Evolutionary conservation across 2,113 vertebrate genomes (phyloP).

Genomic region (Trogon melanurus): DNA sequence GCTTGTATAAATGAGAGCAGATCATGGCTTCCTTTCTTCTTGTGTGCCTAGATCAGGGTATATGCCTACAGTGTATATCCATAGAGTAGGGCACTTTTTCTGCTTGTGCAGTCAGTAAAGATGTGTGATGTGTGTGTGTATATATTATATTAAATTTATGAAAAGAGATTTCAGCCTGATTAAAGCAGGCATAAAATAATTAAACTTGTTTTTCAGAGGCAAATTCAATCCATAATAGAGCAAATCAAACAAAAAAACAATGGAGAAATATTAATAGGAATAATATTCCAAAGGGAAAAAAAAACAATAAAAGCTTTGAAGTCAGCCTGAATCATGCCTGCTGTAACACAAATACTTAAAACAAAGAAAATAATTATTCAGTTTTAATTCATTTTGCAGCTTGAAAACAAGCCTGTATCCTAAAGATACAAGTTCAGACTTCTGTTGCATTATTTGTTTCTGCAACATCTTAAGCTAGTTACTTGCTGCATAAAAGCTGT

Average conservation of each 20-base stretch:
- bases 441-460: not conserved
- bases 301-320: not conserved
- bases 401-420: not conserved
- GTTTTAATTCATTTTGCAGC: not conserved
- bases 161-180: not conserved
- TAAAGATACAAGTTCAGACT: not conserved
- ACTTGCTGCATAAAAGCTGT: too few species aligned
- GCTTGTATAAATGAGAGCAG: not conserved
- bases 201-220: not conserved
- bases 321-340: not conserved
- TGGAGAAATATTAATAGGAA: not conserved
- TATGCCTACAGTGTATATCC: not conserved
- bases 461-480: not conserved
- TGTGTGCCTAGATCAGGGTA: not conserved
- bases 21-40: not conserved
- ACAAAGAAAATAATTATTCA: not conserved
- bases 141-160: not conserved
- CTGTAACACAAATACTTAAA: not conserved
- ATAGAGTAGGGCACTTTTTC: rapidly evolving
- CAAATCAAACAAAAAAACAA: not conserved
- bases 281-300: not conserved
- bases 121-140: not conserved
- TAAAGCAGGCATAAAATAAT: not conserved
- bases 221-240: not conserved
- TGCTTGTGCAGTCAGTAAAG: not conserved